Percentiles rank a stretch among this genome's conserved stretches.
Conservation (phyloP, 2,113 vertebrate species). For the Oryctolagus cuniculus region DNA sequence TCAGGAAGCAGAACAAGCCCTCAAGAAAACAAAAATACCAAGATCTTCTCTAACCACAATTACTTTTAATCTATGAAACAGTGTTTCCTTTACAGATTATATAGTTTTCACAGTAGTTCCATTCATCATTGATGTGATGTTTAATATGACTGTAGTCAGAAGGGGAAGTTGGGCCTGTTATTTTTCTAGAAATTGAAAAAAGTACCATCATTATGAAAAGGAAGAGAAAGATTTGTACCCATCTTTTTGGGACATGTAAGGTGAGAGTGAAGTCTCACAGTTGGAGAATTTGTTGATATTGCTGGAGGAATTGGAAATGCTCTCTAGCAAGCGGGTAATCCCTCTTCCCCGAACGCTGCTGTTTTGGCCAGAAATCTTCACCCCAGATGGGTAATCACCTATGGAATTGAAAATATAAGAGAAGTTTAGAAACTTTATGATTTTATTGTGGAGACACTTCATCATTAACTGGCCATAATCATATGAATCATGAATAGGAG, state of each 20-base stretch:
- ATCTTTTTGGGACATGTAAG: conserved; percentile 59
- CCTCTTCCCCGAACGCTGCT: conserved; percentile 85
- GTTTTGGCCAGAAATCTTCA: conserved; percentile 72
- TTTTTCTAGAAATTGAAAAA: conserved; percentile 69
- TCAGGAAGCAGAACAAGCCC: conserved; percentile 19
- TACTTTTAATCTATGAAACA: conserved; percentile 71
- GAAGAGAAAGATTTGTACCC: conserved; percentile 68
- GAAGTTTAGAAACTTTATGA: background rate
- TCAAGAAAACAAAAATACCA: conserved; percentile 15
- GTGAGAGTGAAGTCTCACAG: conserved; percentile 57
- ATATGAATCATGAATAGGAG: background rate
- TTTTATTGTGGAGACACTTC: background rate
- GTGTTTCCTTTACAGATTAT: conserved; percentile 63
- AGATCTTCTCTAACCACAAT: conserved; percentile 77
- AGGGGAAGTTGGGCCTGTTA: conserved; percentile 61
- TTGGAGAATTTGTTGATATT: conserved; percentile 60
- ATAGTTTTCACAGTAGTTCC: conserved; percentile 24
- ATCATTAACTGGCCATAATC: background rate
- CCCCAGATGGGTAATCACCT: conserved; percentile 83
- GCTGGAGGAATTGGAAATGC: conserved; percentile 59
- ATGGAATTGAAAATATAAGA: conserved; percentile 33
- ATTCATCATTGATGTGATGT: conserved; percentile 56
- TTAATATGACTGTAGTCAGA: conserved; percentile 39
- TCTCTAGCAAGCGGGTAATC: conserved; percentile 82
- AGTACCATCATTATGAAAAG: conserved; percentile 67